Conservation (phyloP, 2,797 vertebrate species). For the Lagocephalus sceleratus region DNA sequence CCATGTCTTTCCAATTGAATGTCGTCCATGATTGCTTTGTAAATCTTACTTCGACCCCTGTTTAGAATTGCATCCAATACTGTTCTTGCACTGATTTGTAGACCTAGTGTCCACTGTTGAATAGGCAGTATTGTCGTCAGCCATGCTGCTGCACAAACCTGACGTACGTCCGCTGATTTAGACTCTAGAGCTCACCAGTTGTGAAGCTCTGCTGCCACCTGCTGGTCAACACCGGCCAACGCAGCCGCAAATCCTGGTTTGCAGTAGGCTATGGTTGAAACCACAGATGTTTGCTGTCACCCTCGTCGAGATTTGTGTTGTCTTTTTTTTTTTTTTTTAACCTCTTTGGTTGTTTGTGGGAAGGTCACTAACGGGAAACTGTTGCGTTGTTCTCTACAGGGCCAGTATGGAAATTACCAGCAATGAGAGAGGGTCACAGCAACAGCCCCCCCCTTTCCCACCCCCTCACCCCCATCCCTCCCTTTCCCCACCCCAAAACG, state of each 20-base stretch:
- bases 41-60: slow-evolving; percentile 72
- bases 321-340: neutral
- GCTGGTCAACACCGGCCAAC: slow-evolving; percentile 68
- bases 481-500: slow-evolving; percentile 34
- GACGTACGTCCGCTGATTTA: slow-evolving; percentile 29
- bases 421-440: slow-evolving; percentile 85
- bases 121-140: slow-evolving; percentile 43
- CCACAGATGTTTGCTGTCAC: slow-evolving; percentile 55
- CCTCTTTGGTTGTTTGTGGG: slow-evolving; percentile 3
- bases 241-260: slow-evolving; percentile 59
- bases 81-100: slow-evolving; percentile 50
- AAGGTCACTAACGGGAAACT: slow-evolving; percentile 45
- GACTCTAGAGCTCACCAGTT: slow-evolving; percentile 46
- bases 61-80: slow-evolving; percentile 65
- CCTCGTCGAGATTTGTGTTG: slow-evolving; percentile 29
- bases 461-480: slow-evolving; percentile 3
- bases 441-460: slow-evolving; percentile 30
- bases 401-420: slow-evolving; percentile 98
- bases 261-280: slow-evolving; percentile 50
- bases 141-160: slow-evolving; percentile 56
- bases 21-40: slow-evolving; percentile 30
- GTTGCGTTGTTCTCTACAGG: slow-evolving; percentile 77
- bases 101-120: slow-evolving; percentile 37
- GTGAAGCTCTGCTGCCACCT: slow-evolving; percentile 76
- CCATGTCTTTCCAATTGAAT: slow-evolving; percentile 23